Evolutionary conservation across 2,888 invertebrate genomes (phyloP), one percentile per base, ranked within the genome.

Genomic region (Ectropis crepuscularia): DNA sequence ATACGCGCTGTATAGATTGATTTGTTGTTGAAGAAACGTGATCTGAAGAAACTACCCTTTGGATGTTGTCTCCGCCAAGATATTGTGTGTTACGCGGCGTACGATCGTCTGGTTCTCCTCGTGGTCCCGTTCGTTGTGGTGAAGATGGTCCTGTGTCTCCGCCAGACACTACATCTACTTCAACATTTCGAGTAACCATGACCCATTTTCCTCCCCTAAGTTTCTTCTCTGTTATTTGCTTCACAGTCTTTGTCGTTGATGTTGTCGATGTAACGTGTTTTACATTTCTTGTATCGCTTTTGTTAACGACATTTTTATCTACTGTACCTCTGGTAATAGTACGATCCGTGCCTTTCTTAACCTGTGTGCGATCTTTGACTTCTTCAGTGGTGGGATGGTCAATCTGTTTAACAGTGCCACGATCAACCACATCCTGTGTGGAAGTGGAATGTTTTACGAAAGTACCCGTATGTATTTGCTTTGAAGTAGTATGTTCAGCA

Each of bases 121-220:
- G 58, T 41, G 65, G 60, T 37, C 67, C 10, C 1, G 47, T 28
- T 16, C 53, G 65, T 48, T 67, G 72, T 6, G 72, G 63, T 36
- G 59, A 59, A 7, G 69, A 58, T 63, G 71, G 77, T 51, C 72
- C 77, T 9, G 71, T 71, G 53, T 85, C 78, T 39, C 78, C 79
- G 49, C 78, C 79, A 53, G 70, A 69, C 45, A 67, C 63, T 59
- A 96, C 94, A 63, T 95, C 95, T 0, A 96, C 96, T 83, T 96
- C 95, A 84, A 95, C 94, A 75, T 96, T 93, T 71, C 94, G 87
- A 59, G 93, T 94, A 64, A 94, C 94, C 12, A 93, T 88, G 6
- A 92, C 87, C 81, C 87, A 92, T 67, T 93, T 93, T 39, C 92
- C 93, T 42, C 85, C 90, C 49, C 91, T 88, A 41, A 93, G 84